Percentiles rank a stretch among this genome's conserved stretches.
Conservation (phyloP, 2,113 vertebrate species). For the Silurus meridionalis region DNA sequence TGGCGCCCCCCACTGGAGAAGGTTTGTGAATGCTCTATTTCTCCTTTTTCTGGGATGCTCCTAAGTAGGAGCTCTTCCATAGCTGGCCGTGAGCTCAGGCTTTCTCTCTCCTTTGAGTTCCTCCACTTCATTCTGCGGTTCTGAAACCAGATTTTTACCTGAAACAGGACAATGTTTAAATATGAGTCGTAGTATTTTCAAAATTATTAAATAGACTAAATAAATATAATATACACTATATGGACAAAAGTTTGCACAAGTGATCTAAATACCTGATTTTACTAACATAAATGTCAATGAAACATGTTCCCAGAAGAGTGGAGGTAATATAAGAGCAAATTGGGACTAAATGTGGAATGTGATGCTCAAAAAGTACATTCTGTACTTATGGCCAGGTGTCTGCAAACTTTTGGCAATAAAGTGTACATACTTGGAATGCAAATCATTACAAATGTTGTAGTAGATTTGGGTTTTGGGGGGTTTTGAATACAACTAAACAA, state of each 20-base stretch:
- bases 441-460: background rate
- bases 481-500: background rate
- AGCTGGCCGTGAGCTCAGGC: conserved; percentile 61
- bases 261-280: too few species aligned
- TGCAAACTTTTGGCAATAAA: too few species aligned
- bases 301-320: too few species aligned
- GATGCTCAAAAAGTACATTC: too few species aligned
- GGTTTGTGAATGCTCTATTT: conserved; percentile 49
- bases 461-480: background rate
- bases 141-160: conserved; percentile 99
- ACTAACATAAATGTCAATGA: too few species aligned
- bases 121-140: conserved; percentile 98
- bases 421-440: too few species aligned
- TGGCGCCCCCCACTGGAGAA: conserved; percentile 20
- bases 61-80: conserved; percentile 69
- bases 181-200: background rate
- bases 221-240: background rate
- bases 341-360: too few species aligned
- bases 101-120: conserved; percentile 95
- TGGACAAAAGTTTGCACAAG: too few species aligned
- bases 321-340: too few species aligned
- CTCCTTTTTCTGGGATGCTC: conserved; percentile 60
- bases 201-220: background rate
- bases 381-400: too few species aligned
- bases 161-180: conserved; percentile 38